Evolutionary conservation across 2,797 vertebrate genomes (phyloP), one percentile per base, ranked within the genome.

Genomic region (Phalanger gymnotis): DNA sequence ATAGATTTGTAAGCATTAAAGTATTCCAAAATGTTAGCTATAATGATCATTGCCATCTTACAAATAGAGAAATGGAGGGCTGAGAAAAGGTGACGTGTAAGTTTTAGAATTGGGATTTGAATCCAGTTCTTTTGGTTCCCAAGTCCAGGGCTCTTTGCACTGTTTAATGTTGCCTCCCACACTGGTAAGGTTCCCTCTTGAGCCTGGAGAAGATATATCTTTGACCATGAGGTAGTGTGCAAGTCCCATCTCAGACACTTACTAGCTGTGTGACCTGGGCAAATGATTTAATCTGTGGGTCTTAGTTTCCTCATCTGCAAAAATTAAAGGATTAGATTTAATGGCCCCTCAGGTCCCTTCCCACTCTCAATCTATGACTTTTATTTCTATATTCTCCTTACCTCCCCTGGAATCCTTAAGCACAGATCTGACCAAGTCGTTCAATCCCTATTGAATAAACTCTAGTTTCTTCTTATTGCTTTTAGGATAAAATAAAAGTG

Each of bases 1-100:
- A 30, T 2, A 31, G 97, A 93, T 97, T 94, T 95, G 94, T 93
- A 95, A 96, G 95, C 90, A 58, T 93, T 93, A 28, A 95, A 57
- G 81, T 87, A 94, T 93, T 94, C 31, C 93, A 93, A 40, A 53
- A 90, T 73, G 73, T 93, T 96, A 54, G 81, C 92, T 96, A 96
- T 95, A 96, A 96, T 28, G 92, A 92, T 61, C 90, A 95, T 96
- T 94, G 92, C 91, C 95, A 81, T 66, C 91, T 93, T 31, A n/a
- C 19, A 66, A 31, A 66, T 16, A 66, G 34, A 19, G 16, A 66
- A 66, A 66, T n/a, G 13, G 34, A n/a, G 22, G 13, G 16, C 16
- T 66, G 14, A n/a, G 61, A 66, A 66, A 66, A 66, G 34, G 13
- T 5, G 61, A 66, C 14, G 0, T 40, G n/a, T 73, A 73, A 40